Evolutionary conservation across 2,888 invertebrate genomes (phyloP).

Genomic region (Diabrotica balteata): DNA sequence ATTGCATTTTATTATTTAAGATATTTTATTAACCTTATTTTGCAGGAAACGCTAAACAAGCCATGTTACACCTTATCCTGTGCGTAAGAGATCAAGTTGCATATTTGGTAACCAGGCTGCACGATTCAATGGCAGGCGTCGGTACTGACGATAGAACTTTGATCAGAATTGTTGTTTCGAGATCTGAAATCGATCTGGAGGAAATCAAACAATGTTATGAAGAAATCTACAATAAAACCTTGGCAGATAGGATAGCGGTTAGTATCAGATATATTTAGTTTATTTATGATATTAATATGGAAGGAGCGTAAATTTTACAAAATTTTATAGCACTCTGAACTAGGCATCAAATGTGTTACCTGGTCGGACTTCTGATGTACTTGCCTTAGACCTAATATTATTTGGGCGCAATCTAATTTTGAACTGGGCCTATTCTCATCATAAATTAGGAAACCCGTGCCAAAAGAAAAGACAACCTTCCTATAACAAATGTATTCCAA

Average conservation of each 20-base stretch:
- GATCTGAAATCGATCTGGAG: constrained; percentile 83
- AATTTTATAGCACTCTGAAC: too few relatives aligned
- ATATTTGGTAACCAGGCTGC: constrained; percentile 85
- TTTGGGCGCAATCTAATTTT: too few relatives aligned
- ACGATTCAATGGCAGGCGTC: constrained; percentile 87
- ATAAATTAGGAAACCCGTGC: too few relatives aligned
- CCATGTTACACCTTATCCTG: constrained; percentile 79
- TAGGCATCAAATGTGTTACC: too few relatives aligned
- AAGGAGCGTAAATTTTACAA: too few relatives aligned
- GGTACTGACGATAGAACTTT: constrained; percentile 88
- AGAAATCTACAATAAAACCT: constrained; percentile 73
- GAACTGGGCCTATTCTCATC: too few relatives aligned
- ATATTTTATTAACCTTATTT: neutral
- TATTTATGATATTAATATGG: too few relatives aligned
- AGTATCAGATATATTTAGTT: constrained; percentile 38
- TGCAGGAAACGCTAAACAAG: constrained; percentile 76
- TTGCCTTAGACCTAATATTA: too few relatives aligned
- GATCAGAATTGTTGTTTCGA: constrained; percentile 84
- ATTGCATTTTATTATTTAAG: too few relatives aligned
- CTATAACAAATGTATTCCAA: too few relatives aligned
- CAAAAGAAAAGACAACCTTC: too few relatives aligned
- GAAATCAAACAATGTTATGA: constrained; percentile 83
- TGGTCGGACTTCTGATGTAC: too few relatives aligned
- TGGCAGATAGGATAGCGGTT: constrained; percentile 83
- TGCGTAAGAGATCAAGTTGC: constrained; percentile 73